These are phyloP conservation scores for Yponomeuta cagnagella DNA, from an alignment of 2,888 invertebrate species.

Conservation along the genomic window DNA sequence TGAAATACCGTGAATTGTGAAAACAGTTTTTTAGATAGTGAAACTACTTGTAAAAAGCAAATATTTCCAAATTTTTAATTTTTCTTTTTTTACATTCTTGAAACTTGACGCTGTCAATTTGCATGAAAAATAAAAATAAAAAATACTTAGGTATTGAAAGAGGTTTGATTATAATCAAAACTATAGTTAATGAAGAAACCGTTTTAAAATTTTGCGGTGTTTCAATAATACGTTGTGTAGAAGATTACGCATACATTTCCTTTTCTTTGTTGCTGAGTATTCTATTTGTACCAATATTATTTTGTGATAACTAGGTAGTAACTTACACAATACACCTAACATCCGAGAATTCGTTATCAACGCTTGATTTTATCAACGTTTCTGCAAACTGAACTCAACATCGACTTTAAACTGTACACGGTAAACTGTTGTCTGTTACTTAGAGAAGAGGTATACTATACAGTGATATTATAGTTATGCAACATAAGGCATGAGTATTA, in stretches of 20 bases:
- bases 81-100: no score
- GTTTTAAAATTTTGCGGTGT: no score
- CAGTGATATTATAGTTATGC: slow-evolving; percentile 31
- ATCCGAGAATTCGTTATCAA: slow-evolving; percentile 19
- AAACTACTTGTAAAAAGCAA: no score
- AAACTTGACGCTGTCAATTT: no score
- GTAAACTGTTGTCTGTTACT: slow-evolving; percentile 5
- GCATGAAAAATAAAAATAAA: no score
- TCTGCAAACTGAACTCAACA: background rate
- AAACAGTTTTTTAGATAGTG: no score
- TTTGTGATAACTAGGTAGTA: background rate
- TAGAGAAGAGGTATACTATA: background rate
- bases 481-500: slow-evolving; percentile 36
- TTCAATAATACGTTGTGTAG: no score
- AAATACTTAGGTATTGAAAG: no score
- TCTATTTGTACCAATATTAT: background rate
- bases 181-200: no score
- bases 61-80: no score
- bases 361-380: slow-evolving; percentile 14
- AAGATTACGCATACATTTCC: background rate
- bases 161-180: no score
- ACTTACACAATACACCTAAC: background rate
- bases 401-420: slow-evolving; percentile 9
- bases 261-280: background rate
- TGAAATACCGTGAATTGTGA: no score